Evolutionary conservation across 1,140 invertebrate species (phyloP).

Genomic region (Trinorchestia longiramus): DNA sequence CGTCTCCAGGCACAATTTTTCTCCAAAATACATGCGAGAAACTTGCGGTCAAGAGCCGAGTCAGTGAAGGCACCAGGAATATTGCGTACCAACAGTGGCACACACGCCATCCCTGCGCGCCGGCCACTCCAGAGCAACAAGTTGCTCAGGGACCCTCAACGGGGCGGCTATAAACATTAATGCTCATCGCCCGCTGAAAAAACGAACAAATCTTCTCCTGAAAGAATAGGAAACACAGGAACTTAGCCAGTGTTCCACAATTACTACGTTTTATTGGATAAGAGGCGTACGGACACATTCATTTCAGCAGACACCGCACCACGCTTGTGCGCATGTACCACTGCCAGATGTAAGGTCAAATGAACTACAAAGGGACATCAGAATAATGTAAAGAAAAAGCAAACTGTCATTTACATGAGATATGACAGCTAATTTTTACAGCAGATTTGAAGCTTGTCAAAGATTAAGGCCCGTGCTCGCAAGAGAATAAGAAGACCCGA

Average conservation of each 20-base stretch:
- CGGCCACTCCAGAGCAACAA: background rate
- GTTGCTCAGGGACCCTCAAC: slow-evolving; percentile 16
- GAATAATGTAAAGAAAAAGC: background rate
- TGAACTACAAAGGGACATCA: background rate
- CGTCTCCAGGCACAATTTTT: too few relatives aligned
- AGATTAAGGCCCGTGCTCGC: background rate
- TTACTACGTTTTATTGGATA: background rate
- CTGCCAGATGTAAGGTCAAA: background rate
- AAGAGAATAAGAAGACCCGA: too few relatives aligned
- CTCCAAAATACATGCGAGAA: too few relatives aligned
- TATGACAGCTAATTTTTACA: background rate
- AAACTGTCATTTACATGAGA: background rate
- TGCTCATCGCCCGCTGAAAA: background rate
- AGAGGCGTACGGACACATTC: background rate
- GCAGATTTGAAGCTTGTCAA: background rate
- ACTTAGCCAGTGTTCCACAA: background rate
- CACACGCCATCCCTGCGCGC: too few relatives aligned
- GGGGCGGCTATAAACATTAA: background rate
- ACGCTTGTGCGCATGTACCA: background rate
- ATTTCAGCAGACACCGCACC: background rate
- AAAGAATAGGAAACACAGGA: background rate
- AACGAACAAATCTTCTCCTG: background rate
- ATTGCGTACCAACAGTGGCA: too few relatives aligned
- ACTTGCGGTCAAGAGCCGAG: too few relatives aligned
- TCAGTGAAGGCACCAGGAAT: too few relatives aligned